Percentiles rank a stretch among this genome's conserved stretches.
Evolutionary conservation across 2,113 vertebrate species (phyloP).

Genomic region (Chionodraco myersi): DNA sequence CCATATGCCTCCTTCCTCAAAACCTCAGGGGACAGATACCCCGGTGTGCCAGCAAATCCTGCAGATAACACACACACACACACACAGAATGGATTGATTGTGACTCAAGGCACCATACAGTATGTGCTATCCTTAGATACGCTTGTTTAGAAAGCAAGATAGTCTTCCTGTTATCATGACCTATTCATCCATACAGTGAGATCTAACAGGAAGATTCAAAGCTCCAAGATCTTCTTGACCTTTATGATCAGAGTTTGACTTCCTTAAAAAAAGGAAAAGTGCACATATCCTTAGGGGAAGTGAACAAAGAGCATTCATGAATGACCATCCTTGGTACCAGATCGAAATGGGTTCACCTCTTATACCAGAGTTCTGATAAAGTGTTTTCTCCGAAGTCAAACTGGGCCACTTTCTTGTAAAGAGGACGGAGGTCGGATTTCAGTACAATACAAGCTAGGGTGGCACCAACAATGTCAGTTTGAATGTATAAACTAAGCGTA

Average conservation of each 20-base stretch:
- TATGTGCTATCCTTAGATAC: conserved; percentile 11
- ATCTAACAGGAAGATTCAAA: conserved; percentile 15
- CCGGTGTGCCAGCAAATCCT: conserved; percentile 93
- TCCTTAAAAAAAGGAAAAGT: neutral
- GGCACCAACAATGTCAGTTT: no score
- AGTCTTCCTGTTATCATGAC: neutral
- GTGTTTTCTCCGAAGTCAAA: no score
- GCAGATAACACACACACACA: conserved; percentile 36
- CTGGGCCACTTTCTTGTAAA: neutral
- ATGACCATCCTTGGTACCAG: neutral
- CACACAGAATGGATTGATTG: neutral
- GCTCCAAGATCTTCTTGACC: neutral
- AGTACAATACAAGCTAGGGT: neutral
- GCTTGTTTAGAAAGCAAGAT: conserved; percentile 9
- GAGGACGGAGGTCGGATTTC: neutral
- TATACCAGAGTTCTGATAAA: no score
- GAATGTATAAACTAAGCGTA: no score
- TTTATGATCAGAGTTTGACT: neutral
- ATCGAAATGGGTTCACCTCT: neutral
- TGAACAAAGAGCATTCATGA: neutral
- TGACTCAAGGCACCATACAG: conserved; percentile 1
- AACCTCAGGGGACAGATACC: conserved; percentile 93
- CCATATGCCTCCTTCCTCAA: conserved; percentile 97
- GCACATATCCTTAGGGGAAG: neutral
- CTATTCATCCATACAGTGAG: neutral